phyloP scores from a whole-genome alignment of 1,140 invertebrate genomes.

The Zaprionus vittiger region DNA sequence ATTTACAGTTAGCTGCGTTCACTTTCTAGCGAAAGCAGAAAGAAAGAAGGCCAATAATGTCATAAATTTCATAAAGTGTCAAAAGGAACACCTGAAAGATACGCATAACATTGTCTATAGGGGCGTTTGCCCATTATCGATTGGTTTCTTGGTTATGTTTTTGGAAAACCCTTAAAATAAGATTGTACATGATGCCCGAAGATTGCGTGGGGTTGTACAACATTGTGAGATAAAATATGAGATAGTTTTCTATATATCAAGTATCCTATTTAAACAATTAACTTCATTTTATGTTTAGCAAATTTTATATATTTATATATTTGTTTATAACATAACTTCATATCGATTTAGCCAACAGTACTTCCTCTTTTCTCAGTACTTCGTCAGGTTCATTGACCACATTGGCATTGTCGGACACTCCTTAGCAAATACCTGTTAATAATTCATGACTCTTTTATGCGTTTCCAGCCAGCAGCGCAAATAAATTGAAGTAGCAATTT shows the following conservation, averaged over 20 bases:
- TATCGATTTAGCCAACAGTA: neutral
- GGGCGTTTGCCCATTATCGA: slow-evolving; percentile 61
- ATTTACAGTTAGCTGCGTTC: slow-evolving; percentile 65
- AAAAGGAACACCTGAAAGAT: slow-evolving; percentile 72
- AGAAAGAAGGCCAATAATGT: slow-evolving; percentile 64
- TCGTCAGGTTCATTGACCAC: slow-evolving; percentile 65
- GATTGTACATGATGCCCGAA: neutral
- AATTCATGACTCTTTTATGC: slow-evolving; percentile 77
- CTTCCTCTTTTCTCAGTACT: slow-evolving; percentile 6
- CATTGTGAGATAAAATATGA: neutral
- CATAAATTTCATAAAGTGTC: slow-evolving; percentile 83
- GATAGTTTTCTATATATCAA: neutral
- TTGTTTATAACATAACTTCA: neutral
- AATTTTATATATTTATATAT: neutral
- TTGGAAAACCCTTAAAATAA: neutral
- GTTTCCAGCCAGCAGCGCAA: slow-evolving; percentile 58
- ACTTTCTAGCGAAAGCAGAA: slow-evolving; percentile 66
- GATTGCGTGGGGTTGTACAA: neutral
- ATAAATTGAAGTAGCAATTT: slow-evolving; percentile 74
- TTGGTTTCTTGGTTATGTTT: slow-evolving; percentile 7
- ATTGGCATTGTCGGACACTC: slow-evolving; percentile 19
- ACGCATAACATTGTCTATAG: slow-evolving; percentile 33
- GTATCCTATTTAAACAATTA: neutral
- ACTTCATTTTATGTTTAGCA: neutral
- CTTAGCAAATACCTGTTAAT: slow-evolving; percentile 70